Conservation (phyloP, 2,888 invertebrate species). For the Plemyria rubiginata region DNA sequence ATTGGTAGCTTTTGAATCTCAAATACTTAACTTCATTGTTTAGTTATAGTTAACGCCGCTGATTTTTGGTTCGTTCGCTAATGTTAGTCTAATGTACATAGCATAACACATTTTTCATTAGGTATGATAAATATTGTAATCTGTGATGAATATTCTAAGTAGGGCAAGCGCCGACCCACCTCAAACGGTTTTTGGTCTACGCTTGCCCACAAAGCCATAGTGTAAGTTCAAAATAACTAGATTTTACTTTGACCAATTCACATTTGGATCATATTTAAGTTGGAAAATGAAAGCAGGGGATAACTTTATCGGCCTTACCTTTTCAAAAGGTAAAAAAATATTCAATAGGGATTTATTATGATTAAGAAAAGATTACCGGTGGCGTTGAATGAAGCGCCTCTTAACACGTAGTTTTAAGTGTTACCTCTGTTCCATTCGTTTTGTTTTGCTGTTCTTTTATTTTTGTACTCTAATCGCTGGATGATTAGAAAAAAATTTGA, state of each 20-base stretch:
- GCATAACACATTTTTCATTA: slow-evolving; percentile 27
- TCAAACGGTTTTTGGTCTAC: background rate
- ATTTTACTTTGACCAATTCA: slow-evolving; percentile 53
- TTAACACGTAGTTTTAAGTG: slow-evolving; percentile 19
- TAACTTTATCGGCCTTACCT: slow-evolving; percentile 26
- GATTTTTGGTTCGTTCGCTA: background rate
- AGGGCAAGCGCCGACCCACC: slow-evolving; percentile 33
- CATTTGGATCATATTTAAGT: slow-evolving; percentile 37
- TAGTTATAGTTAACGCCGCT: background rate
- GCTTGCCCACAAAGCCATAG: slow-evolving; percentile 54
- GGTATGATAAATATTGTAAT: slow-evolving; percentile 54
- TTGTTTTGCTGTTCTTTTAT: slow-evolving; percentile 28
- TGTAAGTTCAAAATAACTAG: slow-evolving; percentile 43
- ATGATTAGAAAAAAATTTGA: slow-evolving; percentile 20
- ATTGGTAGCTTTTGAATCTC: slow-evolving; percentile 14
- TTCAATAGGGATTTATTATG: slow-evolving; percentile 2
- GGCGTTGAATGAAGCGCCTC: slow-evolving; percentile 14
- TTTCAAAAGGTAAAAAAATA: slow-evolving; percentile 31
- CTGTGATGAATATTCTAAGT: slow-evolving; percentile 79
- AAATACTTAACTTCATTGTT: background rate
- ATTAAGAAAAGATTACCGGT: slow-evolving; percentile 5
- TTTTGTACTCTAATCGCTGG: slow-evolving; percentile 14
- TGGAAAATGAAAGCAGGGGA: slow-evolving; percentile 29
- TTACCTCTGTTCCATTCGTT: slow-evolving; percentile 26
- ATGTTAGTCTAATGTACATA: slow-evolving; percentile 12